Percentiles rank a stretch among this genome's conserved stretches.
These are phyloP conservation scores for Crocuta crocuta DNA, from an alignment of 2,113 vertebrate species.

Conservation along the genomic window DNA sequence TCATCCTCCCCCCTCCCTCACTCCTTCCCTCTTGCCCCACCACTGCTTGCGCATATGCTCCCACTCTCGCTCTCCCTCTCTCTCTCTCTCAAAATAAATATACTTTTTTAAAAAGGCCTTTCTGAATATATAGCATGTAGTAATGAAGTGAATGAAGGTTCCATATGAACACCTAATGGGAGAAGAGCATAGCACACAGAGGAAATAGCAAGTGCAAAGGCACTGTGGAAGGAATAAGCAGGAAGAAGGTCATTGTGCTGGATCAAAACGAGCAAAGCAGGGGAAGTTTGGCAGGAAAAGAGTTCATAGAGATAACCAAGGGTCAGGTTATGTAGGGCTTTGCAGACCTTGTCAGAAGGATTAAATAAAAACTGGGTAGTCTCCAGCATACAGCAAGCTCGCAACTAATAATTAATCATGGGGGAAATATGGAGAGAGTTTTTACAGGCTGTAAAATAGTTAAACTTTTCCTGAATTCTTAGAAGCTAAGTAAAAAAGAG, in stretches of 20 bases:
- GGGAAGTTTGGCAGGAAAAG: not conserved
- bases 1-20: too few species aligned
- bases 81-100: not conserved
- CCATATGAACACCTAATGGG: not conserved
- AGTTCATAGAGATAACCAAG: not conserved
- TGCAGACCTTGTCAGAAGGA: not conserved
- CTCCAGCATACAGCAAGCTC: not conserved
- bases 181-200: too few species aligned
- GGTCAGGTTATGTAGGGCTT: not conserved
- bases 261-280: not conserved
- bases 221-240: too few species aligned
- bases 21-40: too few species aligned
- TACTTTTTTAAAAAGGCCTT: not conserved
- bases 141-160: not conserved
- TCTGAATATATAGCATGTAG: not conserved
- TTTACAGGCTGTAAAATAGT: not conserved
- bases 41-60: too few species aligned
- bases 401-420: not conserved
- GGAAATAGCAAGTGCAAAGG: too few species aligned
- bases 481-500: not conserved
- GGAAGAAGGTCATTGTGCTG: not conserved
- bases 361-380: not conserved
- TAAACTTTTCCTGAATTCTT: not conserved
- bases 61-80: too few species aligned
- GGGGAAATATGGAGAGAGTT: not conserved